phyloP scores from a whole-genome alignment of 2,888 invertebrate genomes.

The Polyommatus icarus region DNA sequence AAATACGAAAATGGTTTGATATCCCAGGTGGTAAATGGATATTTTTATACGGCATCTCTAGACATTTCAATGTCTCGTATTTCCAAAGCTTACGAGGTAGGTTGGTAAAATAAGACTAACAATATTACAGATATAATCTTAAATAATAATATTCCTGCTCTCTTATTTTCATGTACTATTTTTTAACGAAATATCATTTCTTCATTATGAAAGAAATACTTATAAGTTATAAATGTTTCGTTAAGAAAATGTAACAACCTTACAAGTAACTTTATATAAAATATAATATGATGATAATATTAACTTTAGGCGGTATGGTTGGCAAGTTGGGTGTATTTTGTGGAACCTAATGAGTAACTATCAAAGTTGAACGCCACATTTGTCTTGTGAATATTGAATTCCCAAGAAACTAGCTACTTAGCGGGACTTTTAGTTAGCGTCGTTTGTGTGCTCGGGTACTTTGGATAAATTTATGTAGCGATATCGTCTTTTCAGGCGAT shows the following conservation, averaged over 20 bases:
- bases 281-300: constrained; percentile 29
- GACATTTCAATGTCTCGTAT: neutral
- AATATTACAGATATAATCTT: neutral
- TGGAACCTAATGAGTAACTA: constrained; percentile 68
- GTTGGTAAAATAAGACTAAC: neutral
- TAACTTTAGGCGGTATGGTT: constrained; percentile 42
- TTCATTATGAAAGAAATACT: too few relatives aligned
- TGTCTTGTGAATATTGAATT: constrained; percentile 73
- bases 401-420: constrained; percentile 47
- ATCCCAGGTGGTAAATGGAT: constrained; percentile 22
- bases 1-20: constrained; percentile 20
- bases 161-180: too few relatives aligned
- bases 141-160: neutral
- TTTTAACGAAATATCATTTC: too few relatives aligned
- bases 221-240: too few relatives aligned
- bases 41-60: constrained; percentile 13
- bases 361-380: constrained; percentile 69
- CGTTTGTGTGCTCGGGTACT: constrained; percentile 31
- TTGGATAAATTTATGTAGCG: constrained; percentile 28
- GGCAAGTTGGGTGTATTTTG: constrained; percentile 50
- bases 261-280: neutral
- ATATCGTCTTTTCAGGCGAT: constrained; percentile 20
- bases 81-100: neutral
- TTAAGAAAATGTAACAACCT: too few relatives aligned
- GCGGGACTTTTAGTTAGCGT: constrained; percentile 39